Conservation (phyloP, 2,888 invertebrate genomes). For the Eristalis arbustorum region DNA sequence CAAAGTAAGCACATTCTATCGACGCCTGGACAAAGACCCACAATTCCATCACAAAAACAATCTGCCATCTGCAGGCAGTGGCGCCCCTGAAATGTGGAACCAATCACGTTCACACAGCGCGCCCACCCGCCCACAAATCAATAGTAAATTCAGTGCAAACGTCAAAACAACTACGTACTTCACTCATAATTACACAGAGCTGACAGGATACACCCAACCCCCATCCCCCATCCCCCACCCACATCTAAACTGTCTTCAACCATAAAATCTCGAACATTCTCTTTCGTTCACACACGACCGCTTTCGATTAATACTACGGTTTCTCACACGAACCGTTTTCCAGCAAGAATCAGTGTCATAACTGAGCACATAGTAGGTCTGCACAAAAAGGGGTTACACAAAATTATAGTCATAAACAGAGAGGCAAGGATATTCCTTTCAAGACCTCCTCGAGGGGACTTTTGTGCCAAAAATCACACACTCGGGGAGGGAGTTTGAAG, state of each 20-base stretch:
- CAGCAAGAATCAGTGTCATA: conserved; percentile 53
- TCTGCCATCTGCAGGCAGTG: neutral
- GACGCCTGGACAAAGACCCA: too few relatives aligned
- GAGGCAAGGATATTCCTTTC: conserved; percentile 38
- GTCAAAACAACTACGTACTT: neutral
- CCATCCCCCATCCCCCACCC: neutral
- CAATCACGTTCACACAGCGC: neutral
- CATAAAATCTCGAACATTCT: conserved; percentile 48
- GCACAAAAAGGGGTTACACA: conserved; percentile 49
- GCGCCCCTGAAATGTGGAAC: neutral
- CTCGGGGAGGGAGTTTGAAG: neutral
- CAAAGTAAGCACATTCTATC: too few relatives aligned
- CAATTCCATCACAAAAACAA: neutral
- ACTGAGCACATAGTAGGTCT: conserved; percentile 1
- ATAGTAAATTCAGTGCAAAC: neutral
- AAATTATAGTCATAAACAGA: conserved; percentile 62
- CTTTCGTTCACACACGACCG: conserved; percentile 62
- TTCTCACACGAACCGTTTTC: conserved; percentile 39
- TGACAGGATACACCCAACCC: neutral
- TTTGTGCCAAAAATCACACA: conserved; percentile 29
- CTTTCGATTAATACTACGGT: conserved; percentile 52
- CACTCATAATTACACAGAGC: conserved; percentile 27
- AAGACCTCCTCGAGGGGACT: conserved; percentile 10
- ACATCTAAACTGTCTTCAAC: neutral
- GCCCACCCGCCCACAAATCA: neutral